Base-by-base conservation (phyloP, 2,113 vertebrate species). In the Cacatua alba region DNA sequence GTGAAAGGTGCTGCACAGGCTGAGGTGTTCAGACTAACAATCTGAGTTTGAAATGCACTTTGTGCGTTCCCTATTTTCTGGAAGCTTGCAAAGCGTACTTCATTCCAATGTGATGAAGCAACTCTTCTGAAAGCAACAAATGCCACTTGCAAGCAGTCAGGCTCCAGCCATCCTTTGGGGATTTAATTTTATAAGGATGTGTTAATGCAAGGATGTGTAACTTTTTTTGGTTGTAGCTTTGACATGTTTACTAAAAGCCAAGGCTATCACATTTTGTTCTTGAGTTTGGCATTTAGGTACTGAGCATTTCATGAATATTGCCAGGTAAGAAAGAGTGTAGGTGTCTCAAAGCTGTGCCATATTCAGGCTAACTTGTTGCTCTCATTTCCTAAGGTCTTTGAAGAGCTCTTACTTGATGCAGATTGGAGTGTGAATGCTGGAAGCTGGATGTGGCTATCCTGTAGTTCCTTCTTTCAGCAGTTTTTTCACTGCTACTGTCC, bases 371-470 rank as follows among this genome's bases (percentile, higher is more conserved):
- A 97, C 70, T 71, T 72, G 41, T 76, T 95, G 70, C 67, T 87
- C 16, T 97, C 24, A 59, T 95, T 95, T 93, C 44, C 91, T 43
- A 93, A 99, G 99, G 99, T 99, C 57, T 99, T 99, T 97, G 99
- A 99, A 97, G 99, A 99, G 97, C 92, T 99, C 89, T 93, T 99
- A 59, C 98, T 99, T 41, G 99, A 99, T 21, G 99, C 99, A 6
- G 99, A 99, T 93, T 99, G 99, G 99, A 99, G 99, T 71, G 99
- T 99, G 43, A 99, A 99, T 46, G 99, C 99, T 49, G 99, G 99
- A 82, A 99, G 99, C 97, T 99, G 99, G 99, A 99, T 99, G 99
- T 99, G 99, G 99, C 98, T 99, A 0, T 99, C 99, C 67, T 99
- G 99, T 95, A 99, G 99, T 74, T 99, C 99, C 24, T 99, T 99